Conservation (phyloP, 1,140 invertebrate genomes). For the Hycleus phaleratus region DNA sequence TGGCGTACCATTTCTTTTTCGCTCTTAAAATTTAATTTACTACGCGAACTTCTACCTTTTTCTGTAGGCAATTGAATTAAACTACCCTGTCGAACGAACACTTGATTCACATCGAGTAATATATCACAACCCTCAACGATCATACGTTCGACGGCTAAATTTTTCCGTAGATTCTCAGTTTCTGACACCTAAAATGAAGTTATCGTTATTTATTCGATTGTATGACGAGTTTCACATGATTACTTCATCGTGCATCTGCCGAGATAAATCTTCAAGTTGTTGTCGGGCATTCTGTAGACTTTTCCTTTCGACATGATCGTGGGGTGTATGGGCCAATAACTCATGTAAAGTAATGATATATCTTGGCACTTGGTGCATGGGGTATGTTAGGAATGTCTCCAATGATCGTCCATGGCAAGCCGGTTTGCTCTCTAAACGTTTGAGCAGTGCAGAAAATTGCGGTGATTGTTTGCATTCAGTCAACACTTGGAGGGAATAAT, state of each 20-base stretch:
- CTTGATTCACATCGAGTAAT: conserved; percentile 88
- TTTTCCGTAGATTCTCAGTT: conserved; percentile 89
- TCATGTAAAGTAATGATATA: conserved; percentile 91
- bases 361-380: conserved; percentile 91
- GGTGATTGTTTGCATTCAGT: conserved; percentile 88
- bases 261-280: conserved; percentile 81
- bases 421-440: conserved; percentile 72
- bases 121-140: conserved; percentile 94
- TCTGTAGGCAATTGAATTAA: conserved; percentile 61
- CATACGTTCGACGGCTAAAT: conserved; percentile 89
- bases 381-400: conserved; percentile 88
- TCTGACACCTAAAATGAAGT: conserved; percentile 66
- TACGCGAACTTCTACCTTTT: conserved; percentile 52
- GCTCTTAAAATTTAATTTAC: conserved; percentile 54
- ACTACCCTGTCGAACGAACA: conserved; percentile 75
- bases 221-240: neutral
- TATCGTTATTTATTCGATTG: neutral
- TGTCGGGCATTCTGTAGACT: conserved; percentile 81
- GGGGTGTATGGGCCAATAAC: conserved; percentile 83
- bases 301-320: conserved; percentile 89
- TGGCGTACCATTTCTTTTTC: conserved; percentile 70
- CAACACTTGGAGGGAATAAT: conserved; percentile 88
- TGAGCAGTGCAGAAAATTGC: conserved; percentile 73
- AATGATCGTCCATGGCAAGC: conserved; percentile 76
- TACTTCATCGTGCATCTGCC: conserved; percentile 76